Percentiles rank a stretch among this genome's conserved stretches.
Evolutionary conservation across 2,888 invertebrate species (phyloP).

Genomic region (Lepidochrysops patricia): DNA sequence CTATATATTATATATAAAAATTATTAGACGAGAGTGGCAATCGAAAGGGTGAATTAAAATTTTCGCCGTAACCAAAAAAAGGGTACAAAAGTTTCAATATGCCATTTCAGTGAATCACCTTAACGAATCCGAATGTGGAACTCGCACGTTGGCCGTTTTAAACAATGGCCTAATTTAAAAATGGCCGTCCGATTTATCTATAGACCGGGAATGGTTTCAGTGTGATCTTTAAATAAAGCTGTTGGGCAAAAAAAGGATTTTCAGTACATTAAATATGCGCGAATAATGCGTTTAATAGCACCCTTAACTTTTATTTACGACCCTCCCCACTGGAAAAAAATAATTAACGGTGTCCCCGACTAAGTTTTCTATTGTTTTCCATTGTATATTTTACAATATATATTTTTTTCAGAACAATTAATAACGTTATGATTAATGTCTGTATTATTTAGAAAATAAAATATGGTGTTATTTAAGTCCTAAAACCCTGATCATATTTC

Average conservation of each 20-base stretch:
- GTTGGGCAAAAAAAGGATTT: slow-evolving; percentile 61
- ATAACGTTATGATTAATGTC: slow-evolving; percentile 10
- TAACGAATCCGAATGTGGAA: slow-evolving; percentile 5
- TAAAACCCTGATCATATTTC: neutral
- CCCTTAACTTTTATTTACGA: slow-evolving; percentile 70
- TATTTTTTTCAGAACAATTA: slow-evolving; percentile 5
- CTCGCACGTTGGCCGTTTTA: slow-evolving; percentile 8
- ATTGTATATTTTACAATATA: slow-evolving; percentile 32
- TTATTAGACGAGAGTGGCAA: neutral
- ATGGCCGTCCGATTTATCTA: slow-evolving; percentile 28
- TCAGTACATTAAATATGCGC: slow-evolving; percentile 71
- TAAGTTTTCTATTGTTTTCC: slow-evolving; percentile 54
- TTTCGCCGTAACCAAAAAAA: neutral
- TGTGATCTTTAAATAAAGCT: slow-evolving; percentile 59
- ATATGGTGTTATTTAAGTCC: neutral
- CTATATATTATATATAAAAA: neutral
- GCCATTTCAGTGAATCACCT: slow-evolving; percentile 12
- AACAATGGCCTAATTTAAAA: slow-evolving; percentile 12
- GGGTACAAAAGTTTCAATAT: slow-evolving; percentile 7
- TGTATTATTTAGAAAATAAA: slow-evolving; percentile 1
- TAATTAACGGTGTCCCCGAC: slow-evolving; percentile 59
- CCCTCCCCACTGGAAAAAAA: slow-evolving; percentile 56
- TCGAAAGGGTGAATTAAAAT: neutral
- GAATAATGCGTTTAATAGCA: slow-evolving; percentile 72
- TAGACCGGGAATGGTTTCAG: slow-evolving; percentile 54